Evolutionary conservation across 2,797 vertebrate species (phyloP).

Genomic region (Sylvilagus floridanus): DNA sequence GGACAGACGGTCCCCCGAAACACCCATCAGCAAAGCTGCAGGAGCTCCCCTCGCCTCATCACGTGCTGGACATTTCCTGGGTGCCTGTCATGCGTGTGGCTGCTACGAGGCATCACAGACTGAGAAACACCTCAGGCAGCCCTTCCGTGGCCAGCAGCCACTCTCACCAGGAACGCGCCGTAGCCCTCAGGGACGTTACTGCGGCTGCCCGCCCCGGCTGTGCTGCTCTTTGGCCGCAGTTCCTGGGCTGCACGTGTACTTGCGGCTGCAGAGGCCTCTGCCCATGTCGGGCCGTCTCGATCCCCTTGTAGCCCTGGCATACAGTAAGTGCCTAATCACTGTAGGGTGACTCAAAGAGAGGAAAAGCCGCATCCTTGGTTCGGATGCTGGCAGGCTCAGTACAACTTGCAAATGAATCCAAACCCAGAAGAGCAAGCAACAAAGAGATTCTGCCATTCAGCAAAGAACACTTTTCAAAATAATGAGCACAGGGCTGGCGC

Average conservation of each 20-base stretch:
- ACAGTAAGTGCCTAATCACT: neutral
- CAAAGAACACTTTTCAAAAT: slow-evolving; percentile 18
- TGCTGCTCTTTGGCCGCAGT: neutral
- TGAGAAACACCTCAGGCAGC: too few relatives aligned
- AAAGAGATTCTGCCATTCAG: neutral
- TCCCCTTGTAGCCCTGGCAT: neutral
- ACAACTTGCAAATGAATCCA: neutral
- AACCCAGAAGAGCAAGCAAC: neutral
- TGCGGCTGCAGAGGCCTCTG: neutral
- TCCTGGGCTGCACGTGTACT: neutral
- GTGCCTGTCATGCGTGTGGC: too few relatives aligned
- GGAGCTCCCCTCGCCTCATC: too few relatives aligned
- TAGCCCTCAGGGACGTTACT: neutral
- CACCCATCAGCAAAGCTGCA: too few relatives aligned
- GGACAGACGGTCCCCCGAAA: too few relatives aligned
- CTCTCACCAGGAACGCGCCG: too few relatives aligned
- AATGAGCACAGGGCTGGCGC: neutral
- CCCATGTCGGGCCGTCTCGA: neutral
- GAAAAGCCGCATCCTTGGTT: neutral
- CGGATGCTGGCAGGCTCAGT: neutral
- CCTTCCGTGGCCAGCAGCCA: too few relatives aligned
- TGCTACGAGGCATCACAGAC: too few relatives aligned
- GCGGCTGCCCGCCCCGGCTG: neutral
- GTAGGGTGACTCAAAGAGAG: neutral
- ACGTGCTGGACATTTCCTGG: too few relatives aligned